These are phyloP conservation scores for Nymphalis io DNA, from an alignment of 1,140 invertebrate species.

Conservation along the genomic window DNA sequence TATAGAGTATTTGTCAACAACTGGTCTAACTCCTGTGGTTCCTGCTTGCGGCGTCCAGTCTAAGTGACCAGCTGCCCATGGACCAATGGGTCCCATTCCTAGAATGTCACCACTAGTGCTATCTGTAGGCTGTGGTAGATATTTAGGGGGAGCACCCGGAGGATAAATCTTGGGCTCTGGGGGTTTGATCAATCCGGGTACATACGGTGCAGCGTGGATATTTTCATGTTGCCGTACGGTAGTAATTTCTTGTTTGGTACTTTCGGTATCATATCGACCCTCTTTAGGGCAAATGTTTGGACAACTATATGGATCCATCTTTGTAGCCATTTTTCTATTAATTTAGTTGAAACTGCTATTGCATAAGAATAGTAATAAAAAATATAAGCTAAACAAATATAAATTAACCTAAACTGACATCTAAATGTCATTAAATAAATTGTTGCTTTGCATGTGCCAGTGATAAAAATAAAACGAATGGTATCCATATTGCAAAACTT, in stretches of 20 bases:
- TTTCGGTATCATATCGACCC: slow-evolving; percentile 9
- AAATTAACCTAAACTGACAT: slow-evolving; percentile 5
- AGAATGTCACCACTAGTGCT: slow-evolving; percentile 70
- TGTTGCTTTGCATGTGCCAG: background rate
- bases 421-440: background rate
- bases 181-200: slow-evolving; percentile 65
- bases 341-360: slow-evolving; percentile 32
- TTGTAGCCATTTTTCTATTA: slow-evolving; percentile 35
- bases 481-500: background rate
- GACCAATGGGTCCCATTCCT: slow-evolving; percentile 79
- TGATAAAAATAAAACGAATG: background rate
- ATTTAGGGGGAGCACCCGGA: slow-evolving; percentile 61
- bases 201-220: slow-evolving; percentile 51
- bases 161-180: slow-evolving; percentile 58
- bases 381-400: slow-evolving; percentile 14
- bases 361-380: background rate
- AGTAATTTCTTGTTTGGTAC: slow-evolving; percentile 37
- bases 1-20: slow-evolving; percentile 88
- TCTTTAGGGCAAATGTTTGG: slow-evolving; percentile 60
- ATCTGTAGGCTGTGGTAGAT: slow-evolving; percentile 68
- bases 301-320: slow-evolving; percentile 42
- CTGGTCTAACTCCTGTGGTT: slow-evolving; percentile 85
- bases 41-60: slow-evolving; percentile 86
- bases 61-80: slow-evolving; percentile 86
- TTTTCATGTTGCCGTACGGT: slow-evolving; percentile 35